phyloP scores from a whole-genome alignment of 1,140 invertebrate species.

The Coelopa frigida region DNA sequence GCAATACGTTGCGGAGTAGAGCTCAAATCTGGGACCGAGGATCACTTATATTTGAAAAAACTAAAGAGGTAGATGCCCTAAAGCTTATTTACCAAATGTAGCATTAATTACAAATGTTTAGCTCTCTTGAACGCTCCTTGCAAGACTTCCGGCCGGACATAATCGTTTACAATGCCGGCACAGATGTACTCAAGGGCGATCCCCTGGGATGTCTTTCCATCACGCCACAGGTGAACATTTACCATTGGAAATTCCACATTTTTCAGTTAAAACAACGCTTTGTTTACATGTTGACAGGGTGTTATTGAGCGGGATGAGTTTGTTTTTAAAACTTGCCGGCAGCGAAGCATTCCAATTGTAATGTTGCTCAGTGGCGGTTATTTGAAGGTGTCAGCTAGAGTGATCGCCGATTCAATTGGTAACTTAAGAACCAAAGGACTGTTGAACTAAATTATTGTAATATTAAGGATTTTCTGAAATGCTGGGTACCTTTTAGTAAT shows the following conservation, averaged over 20 bases:
- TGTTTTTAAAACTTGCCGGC: conserved; percentile 65
- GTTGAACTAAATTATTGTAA: no score
- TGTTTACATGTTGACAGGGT: conserved; percentile 49
- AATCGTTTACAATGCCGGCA: conserved; percentile 82
- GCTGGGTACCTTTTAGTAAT: no score
- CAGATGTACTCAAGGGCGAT: conserved; percentile 73
- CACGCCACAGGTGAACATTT: conserved; percentile 52
- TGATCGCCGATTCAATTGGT: conserved; percentile 75
- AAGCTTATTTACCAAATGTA: no score
- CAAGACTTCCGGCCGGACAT: conserved; percentile 71
- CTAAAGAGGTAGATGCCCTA: conserved; percentile 63
- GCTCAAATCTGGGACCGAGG: conserved; percentile 56
- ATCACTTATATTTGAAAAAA: conserved; percentile 63
- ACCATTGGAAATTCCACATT: neutral
- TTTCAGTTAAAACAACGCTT: neutral
- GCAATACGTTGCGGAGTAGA: conserved; percentile 69
- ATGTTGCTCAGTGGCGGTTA: conserved; percentile 89
- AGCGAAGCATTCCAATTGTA: conserved; percentile 65
- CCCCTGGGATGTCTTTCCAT: conserved; percentile 64
- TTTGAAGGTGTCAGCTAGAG: conserved; percentile 60
- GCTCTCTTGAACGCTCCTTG: conserved; percentile 7
- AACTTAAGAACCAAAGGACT: conserved; percentile 54
- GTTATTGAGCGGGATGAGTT: conserved; percentile 76
- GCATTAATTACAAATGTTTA: conserved; percentile 1
- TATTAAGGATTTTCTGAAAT: no score